Evolutionary conservation across 2,888 invertebrate species (phyloP).

Genomic region (Pandemis corylana): DNA sequence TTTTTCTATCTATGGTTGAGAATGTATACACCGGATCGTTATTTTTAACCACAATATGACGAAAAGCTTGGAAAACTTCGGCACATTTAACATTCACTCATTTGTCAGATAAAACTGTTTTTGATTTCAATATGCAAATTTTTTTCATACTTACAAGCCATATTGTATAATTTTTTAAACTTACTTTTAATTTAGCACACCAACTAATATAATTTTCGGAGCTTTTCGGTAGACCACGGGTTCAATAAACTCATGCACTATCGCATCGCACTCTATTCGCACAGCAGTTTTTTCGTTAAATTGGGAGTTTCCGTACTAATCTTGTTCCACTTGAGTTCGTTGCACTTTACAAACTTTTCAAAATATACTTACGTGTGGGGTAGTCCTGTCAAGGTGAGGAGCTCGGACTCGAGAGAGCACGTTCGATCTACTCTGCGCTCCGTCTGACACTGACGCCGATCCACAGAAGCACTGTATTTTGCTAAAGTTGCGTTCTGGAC

Average conservation of each 20-base stretch:
- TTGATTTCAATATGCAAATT: not conserved
- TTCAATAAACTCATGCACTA: conserved; percentile 4
- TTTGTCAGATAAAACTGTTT: not conserved
- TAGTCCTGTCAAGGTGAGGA: conserved; percentile 21
- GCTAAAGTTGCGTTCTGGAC: conserved; percentile 51
- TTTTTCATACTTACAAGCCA: not conserved
- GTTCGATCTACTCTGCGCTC: conserved; percentile 53
- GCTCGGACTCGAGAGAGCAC: conserved; percentile 41
- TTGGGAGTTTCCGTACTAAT: not conserved
- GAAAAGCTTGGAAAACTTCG: not conserved
- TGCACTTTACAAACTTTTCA: conserved; percentile 3
- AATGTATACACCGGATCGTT: not conserved
- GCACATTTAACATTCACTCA: not conserved
- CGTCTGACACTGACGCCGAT: conserved; percentile 54
- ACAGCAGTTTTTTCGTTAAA: conserved; percentile 24
- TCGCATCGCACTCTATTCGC: conserved; percentile 40
- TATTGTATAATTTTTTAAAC: not conserved
- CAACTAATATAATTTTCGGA: not conserved
- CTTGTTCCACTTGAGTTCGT: not conserved
- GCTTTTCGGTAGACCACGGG: not conserved
- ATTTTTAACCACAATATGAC: not conserved
- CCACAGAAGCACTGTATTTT: conserved; percentile 54
- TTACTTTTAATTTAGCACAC: not conserved
- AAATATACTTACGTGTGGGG: conserved; percentile 35
- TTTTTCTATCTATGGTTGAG: not conserved